A percentile compares a stretch with the other conserved stretches of the same genome.
Conservation (phyloP, 2,113 vertebrate genomes). For the Cricetomys ansorgei region DNA sequence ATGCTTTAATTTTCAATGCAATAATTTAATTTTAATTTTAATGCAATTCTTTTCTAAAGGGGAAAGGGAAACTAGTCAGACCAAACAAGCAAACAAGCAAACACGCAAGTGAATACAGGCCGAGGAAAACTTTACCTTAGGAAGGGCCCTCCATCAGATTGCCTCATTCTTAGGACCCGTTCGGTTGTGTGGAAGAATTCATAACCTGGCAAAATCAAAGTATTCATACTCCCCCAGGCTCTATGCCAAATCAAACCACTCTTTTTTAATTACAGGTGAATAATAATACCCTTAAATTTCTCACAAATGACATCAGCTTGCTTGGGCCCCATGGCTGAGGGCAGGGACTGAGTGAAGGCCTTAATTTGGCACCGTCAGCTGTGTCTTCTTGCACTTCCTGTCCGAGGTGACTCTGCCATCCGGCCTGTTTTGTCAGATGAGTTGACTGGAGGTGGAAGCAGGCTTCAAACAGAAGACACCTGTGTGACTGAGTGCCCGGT, state of each 20-base stretch:
- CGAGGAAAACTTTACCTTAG: conserved; percentile 54
- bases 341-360: conserved; percentile 80
- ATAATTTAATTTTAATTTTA: no score
- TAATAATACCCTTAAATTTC: conserved; percentile 84
- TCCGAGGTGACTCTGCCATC: conserved; percentile 45
- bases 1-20: background rate
- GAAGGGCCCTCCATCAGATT: conserved; percentile 62
- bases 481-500: conserved; percentile 59
- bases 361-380: conserved; percentile 83
- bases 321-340: conserved; percentile 77
- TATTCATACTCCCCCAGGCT: conserved; percentile 79
- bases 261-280: conserved; percentile 86
- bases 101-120: conserved; percentile 15
- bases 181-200: conserved; percentile 83
- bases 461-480: conserved; percentile 62
- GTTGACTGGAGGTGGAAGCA: conserved; percentile 72
- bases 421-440: conserved; percentile 74
- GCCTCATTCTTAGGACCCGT: conserved; percentile 65
- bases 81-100: background rate
- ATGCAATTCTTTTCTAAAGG: background rate
- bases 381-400: conserved; percentile 75
- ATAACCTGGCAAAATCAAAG: conserved; percentile 81
- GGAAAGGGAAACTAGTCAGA: background rate
- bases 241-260: conserved; percentile 84
- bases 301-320: conserved; percentile 82